Evolutionary conservation across 2,113 vertebrate genomes (phyloP).

Genomic region (Phalacrocorax brasilianus): DNA sequence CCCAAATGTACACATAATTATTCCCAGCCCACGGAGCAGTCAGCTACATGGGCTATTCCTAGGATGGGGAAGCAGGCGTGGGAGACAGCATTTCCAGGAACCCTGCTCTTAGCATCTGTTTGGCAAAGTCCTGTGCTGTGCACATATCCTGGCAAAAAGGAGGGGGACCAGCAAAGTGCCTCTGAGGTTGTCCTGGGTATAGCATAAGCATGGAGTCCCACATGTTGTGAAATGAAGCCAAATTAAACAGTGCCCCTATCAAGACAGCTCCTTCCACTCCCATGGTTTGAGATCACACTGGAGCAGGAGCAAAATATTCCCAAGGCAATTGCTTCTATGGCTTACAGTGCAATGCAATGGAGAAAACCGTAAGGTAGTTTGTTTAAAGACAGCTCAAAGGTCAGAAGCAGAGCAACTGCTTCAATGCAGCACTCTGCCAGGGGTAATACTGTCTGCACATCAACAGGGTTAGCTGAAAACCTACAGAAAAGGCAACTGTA

Average conservation of each 20-base stretch:
- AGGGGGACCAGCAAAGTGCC: background rate
- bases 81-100: background rate
- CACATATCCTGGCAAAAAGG: background rate
- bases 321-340: background rate
- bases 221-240: background rate
- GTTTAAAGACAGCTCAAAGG: background rate
- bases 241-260: background rate
- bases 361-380: background rate
- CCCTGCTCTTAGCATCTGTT: background rate
- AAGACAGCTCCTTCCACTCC: background rate
- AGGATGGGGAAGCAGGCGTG: background rate
- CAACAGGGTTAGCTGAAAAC: background rate
- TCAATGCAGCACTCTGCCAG: background rate
- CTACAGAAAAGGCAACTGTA: background rate
- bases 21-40: constrained; percentile 15
- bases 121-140: background rate
- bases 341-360: background rate
- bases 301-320: background rate
- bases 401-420: background rate
- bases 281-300: background rate
- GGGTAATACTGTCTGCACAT: background rate
- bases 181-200: background rate
- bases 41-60: background rate
- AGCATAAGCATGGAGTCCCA: background rate
- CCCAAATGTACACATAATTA: background rate